A percentile compares a stretch with the other conserved stretches of the same genome.
phyloP scores from a whole-genome alignment of 2,888 invertebrate genomes.

The Sepiola atlantica region DNA sequence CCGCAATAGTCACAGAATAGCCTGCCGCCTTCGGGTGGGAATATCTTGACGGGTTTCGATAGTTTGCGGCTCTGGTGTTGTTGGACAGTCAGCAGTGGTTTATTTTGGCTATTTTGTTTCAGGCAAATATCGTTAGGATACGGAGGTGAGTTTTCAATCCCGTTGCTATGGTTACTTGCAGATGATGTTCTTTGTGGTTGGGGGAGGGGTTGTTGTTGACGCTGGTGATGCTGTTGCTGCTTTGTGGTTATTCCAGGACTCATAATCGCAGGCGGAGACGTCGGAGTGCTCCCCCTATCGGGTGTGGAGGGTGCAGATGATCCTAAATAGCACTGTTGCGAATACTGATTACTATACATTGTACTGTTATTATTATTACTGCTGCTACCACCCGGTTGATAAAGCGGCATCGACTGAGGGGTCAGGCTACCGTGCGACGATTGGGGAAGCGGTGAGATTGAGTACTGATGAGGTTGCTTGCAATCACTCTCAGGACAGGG shows the following conservation, averaged over 20 bases:
- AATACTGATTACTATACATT: conserved; percentile 15
- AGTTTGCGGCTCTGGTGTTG: background rate
- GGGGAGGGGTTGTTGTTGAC: background rate
- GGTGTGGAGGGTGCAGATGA: background rate
- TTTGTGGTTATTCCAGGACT: conserved; percentile 32
- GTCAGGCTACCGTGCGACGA: background rate
- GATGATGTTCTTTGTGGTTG: background rate
- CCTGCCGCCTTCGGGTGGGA: background rate
- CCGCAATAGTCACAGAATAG: background rate
- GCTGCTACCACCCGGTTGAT: background rate
- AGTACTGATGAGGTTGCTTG: background rate
- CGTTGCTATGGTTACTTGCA: background rate
- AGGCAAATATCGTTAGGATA: conserved; percentile 33
- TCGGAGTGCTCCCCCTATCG: background rate
- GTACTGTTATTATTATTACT: background rate
- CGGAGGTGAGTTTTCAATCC: background rate
- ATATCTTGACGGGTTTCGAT: background rate
- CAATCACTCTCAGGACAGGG: background rate
- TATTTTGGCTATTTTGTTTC: conserved; percentile 20
- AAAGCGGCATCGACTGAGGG: background rate
- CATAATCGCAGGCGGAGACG: conserved; percentile 37
- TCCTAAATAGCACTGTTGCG: background rate
- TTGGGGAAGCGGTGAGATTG: background rate
- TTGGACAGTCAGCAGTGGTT: background rate
- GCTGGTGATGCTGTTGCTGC: conserved; percentile 22